A percentile compares a stretch with the other conserved stretches of the same genome.
Evolutionary conservation across 2,888 invertebrate species (phyloP).

Genomic region (Orthosia gothica): DNA sequence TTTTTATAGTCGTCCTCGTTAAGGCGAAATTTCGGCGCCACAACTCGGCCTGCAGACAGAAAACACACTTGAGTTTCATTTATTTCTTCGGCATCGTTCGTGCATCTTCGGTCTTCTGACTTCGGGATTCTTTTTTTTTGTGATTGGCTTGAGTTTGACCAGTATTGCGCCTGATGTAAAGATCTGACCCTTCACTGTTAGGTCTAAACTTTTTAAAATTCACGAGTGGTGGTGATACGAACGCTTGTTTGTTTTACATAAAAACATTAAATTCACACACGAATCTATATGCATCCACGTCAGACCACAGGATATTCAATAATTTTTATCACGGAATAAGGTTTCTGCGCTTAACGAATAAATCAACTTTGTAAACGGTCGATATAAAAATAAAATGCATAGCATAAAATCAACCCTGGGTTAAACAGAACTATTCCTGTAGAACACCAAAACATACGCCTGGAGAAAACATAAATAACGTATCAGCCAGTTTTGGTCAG

Average conservation of each 20-base stretch:
- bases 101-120: constrained; percentile 37
- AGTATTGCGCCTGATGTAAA: background rate
- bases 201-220: too few relatives aligned
- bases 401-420: background rate
- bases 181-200: background rate
- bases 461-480: too few relatives aligned
- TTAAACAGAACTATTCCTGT: too few relatives aligned
- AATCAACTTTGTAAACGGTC: background rate
- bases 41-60: constrained; percentile 77
- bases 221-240: background rate
- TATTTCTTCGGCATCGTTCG: constrained; percentile 40
- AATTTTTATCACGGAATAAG: background rate
- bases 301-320: background rate
- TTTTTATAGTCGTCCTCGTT: constrained; percentile 75
- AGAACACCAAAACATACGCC: too few relatives aligned
- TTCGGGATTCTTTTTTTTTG: constrained; percentile 12
- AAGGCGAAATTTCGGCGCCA: constrained; percentile 75
- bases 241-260: background rate
- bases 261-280: background rate
- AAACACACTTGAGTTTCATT: constrained; percentile 68
- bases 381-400: background rate
- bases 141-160: background rate
- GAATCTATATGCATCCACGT: background rate
- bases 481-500: background rate
- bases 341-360: background rate